Evolutionary conservation across 2,888 invertebrate species (phyloP).

Genomic region (Drosophila rubida): DNA sequence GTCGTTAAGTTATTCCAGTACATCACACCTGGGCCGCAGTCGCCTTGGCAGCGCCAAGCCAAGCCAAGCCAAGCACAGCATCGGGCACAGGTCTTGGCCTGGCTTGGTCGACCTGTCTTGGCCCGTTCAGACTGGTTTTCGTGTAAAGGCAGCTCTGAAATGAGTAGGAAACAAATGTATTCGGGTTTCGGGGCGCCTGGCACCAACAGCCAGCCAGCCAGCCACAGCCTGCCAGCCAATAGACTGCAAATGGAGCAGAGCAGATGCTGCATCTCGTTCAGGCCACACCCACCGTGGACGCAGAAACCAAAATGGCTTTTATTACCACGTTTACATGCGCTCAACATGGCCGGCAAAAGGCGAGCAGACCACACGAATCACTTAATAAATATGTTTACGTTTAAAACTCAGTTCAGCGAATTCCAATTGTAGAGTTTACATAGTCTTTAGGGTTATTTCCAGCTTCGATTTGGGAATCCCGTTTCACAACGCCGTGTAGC

Average conservation of each 20-base stretch:
- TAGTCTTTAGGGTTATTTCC: not conserved
- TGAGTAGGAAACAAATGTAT: constrained; percentile 72
- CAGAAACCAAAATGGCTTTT: constrained; percentile 76
- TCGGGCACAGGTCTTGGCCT: constrained; percentile 54
- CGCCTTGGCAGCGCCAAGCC: constrained; percentile 50
- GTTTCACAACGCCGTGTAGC: not conserved
- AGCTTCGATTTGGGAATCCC: not conserved
- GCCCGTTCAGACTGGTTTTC: constrained; percentile 72
- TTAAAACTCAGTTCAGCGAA: not conserved
- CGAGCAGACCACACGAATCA: not conserved
- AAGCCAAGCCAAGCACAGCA: constrained; percentile 46
- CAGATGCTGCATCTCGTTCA: constrained; percentile 71
- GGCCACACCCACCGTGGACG: constrained; percentile 72
- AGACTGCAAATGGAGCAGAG: constrained; percentile 80
- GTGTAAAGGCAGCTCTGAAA: constrained; percentile 45
- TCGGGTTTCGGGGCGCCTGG: constrained; percentile 77
- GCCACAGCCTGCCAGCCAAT: constrained; percentile 62
- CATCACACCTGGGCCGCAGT: constrained; percentile 75
- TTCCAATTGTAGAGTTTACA: not conserved
- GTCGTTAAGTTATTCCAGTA: constrained; percentile 81
- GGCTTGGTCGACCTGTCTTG: constrained; percentile 25
- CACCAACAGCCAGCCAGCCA: constrained; percentile 66
- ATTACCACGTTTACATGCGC: constrained; percentile 67
- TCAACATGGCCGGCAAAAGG: constrained; percentile 65
- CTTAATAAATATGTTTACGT: not conserved